These are phyloP conservation scores for Helicolenus hilgendorfi DNA, from an alignment of 2,797 vertebrate species.

Conservation along the genomic window DNA sequence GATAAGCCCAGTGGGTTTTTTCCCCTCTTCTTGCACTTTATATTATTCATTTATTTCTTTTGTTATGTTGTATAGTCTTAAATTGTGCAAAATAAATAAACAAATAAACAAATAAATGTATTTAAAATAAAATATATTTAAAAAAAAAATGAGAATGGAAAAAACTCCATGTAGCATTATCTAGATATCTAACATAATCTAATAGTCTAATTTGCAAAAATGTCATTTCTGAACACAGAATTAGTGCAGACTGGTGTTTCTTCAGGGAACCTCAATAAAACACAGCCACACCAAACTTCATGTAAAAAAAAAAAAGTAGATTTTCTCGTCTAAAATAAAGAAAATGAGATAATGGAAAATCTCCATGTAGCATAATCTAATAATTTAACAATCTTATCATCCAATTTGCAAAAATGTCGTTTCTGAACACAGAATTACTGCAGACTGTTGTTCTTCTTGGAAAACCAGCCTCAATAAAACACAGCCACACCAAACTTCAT, in stretches of 20 bases:
- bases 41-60: too few species aligned
- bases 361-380: too few species aligned
- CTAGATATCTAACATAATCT: neutral
- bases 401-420: neutral
- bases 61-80: too few species aligned
- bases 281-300: neutral
- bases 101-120: too few species aligned
- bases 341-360: neutral
- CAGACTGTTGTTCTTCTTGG: neutral
- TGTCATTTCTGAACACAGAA: neutral
- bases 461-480: neutral
- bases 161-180: too few species aligned
- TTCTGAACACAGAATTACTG: neutral
- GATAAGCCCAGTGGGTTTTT: too few species aligned
- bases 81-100: too few species aligned
- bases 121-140: neutral
- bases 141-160: neutral
- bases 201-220: neutral
- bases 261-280: neutral
- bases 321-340: neutral
- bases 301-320: neutral
- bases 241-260: neutral
- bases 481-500: neutral
- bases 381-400: neutral
- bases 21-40: too few species aligned